phyloP scores from a whole-genome alignment of 2,797 vertebrate genomes.

The Stomatorhinus walkeri region DNA sequence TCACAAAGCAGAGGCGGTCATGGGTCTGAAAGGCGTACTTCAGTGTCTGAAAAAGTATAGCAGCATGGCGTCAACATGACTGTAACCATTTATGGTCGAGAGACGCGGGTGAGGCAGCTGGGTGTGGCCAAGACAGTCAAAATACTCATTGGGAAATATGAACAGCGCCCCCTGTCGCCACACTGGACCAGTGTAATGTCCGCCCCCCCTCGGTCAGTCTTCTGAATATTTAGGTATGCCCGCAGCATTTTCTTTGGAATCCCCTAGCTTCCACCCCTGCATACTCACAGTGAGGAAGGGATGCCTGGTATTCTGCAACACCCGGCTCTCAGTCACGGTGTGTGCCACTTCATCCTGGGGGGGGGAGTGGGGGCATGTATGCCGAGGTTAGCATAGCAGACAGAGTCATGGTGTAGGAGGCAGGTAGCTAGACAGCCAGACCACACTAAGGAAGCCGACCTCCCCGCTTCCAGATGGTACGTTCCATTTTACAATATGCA shows the following conservation, averaged over 20 bases:
- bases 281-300: constrained; percentile 78
- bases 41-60: constrained; percentile 57
- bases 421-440: background rate
- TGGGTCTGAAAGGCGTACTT: constrained; percentile 84
- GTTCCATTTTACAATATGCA: background rate
- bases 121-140: background rate
- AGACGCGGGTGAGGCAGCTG: background rate
- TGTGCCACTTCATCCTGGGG: constrained; percentile 80
- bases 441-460: background rate
- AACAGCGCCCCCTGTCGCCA: background rate
- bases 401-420: background rate
- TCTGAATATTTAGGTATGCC: background rate
- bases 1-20: constrained; percentile 82
- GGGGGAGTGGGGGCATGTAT: background rate
- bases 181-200: background rate
- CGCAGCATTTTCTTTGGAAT: background rate
- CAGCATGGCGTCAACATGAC: background rate
- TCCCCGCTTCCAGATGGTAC: background rate
- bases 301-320: constrained; percentile 80
- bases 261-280: background rate
- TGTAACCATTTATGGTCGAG: background rate
- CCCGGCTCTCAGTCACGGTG: constrained; percentile 82
- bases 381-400: background rate
- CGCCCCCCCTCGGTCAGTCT: background rate
- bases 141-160: background rate